Evolutionary conservation across 2,113 vertebrate genomes (phyloP).

Genomic region (Alethe castanea): DNA sequence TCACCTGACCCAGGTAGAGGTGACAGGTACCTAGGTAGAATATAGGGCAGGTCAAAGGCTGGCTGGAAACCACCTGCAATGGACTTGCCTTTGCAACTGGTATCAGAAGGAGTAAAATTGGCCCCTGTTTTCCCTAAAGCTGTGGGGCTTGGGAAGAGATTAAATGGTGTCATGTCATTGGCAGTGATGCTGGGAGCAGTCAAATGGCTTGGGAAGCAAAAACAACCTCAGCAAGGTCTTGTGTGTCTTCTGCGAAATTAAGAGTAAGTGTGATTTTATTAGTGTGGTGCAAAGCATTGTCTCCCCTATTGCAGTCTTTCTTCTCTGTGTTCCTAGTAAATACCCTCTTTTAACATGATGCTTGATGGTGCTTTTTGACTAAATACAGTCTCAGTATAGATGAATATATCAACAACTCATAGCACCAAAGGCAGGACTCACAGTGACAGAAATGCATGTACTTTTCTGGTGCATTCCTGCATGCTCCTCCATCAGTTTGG

Average conservation of each 20-base stretch:
- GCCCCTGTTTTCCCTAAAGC: background rate
- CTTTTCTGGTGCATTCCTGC: background rate
- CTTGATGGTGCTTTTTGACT: background rate
- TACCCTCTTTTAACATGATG: background rate
- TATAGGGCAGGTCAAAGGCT: background rate
- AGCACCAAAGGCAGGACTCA: rapidly evolving
- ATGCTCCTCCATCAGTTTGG: background rate
- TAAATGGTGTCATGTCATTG: background rate
- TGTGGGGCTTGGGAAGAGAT: background rate
- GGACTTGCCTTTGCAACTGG: background rate
- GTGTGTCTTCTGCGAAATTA: background rate
- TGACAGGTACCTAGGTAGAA: background rate
- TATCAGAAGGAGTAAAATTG: background rate
- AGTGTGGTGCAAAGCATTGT: background rate
- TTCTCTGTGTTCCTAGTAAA: background rate
- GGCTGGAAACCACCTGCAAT: background rate
- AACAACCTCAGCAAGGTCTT: background rate
- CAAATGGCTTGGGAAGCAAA: background rate
- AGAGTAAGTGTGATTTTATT: background rate
- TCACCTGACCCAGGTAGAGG: too few relatives aligned
- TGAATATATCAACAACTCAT: background rate
- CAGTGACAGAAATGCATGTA: background rate
- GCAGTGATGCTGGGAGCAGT: background rate
- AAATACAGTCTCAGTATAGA: background rate
- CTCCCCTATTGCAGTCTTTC: background rate